Conservation (phyloP, 1,140 invertebrate genomes). For the Gonioctena quinquepunctata region DNA sequence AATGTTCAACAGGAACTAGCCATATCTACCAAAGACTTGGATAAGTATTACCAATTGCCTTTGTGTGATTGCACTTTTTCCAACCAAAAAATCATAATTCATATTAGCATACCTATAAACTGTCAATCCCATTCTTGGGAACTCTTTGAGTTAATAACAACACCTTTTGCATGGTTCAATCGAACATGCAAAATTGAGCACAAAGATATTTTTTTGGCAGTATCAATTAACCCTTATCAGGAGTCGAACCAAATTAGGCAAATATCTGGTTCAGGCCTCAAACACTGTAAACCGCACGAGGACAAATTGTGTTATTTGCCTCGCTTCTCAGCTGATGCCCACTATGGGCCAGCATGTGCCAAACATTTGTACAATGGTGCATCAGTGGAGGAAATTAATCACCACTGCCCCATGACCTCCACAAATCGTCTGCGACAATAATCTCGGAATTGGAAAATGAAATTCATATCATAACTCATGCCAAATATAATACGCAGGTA, state of each 20-base stretch:
- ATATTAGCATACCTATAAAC: slow-evolving; percentile 14
- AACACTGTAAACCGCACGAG: slow-evolving; percentile 21
- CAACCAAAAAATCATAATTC: background rate
- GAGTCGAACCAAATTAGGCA: slow-evolving; percentile 3
- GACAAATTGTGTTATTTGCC: slow-evolving; percentile 24
- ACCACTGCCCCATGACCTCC: slow-evolving; percentile 20
- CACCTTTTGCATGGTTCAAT: slow-evolving; percentile 26
- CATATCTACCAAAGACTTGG: background rate
- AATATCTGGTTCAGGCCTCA: slow-evolving; percentile 19
- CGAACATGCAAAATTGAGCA: slow-evolving; percentile 24
- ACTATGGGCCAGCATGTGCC: slow-evolving; percentile 18
- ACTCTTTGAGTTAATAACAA: slow-evolving; percentile 19
- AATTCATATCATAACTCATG: slow-evolving; percentile 11
- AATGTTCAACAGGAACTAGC: slow-evolving; percentile 5
- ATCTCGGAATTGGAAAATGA: slow-evolving; percentile 20
- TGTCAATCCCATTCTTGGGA: slow-evolving; percentile 11
- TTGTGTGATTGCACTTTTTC: slow-evolving; percentile 13
- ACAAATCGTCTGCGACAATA: slow-evolving; percentile 16
- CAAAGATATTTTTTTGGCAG: slow-evolving; percentile 9
- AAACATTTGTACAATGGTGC: slow-evolving; percentile 16
- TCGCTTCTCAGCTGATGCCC: slow-evolving; percentile 17
- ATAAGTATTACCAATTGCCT: slow-evolving; percentile 21
- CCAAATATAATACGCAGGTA: background rate
- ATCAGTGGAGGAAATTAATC: slow-evolving; percentile 18
- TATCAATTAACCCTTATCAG: background rate